Conservation (phyloP, 1,140 invertebrate species). For the Gryon sp. region DNA sequence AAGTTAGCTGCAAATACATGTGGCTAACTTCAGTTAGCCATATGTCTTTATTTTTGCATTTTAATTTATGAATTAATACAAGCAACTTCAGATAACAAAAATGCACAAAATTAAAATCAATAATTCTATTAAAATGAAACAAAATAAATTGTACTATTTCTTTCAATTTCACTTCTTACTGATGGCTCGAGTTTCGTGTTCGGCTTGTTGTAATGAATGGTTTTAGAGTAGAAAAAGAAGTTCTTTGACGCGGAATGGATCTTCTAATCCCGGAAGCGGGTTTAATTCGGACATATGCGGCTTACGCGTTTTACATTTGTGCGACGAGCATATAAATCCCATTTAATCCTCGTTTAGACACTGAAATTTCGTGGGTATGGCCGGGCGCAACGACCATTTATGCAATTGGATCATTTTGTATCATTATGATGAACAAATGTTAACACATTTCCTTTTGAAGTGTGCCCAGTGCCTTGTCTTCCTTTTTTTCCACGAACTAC, state of each 20-base stretch:
- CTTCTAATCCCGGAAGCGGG: constrained; percentile 51
- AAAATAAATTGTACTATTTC: too few relatives aligned
- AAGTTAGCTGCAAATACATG: too few relatives aligned
- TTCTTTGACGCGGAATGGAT: constrained; percentile 29
- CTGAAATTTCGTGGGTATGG: constrained; percentile 26
- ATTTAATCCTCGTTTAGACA: constrained; percentile 55
- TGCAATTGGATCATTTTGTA: constrained; percentile 56
- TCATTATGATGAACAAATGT: constrained; percentile 59
- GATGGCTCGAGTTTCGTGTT: constrained; percentile 20
- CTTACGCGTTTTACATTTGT: constrained; percentile 53
- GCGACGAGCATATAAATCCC: constrained; percentile 51
- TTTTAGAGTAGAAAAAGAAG: constrained; percentile 26
- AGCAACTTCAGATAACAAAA: too few relatives aligned
- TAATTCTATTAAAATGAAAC: too few relatives aligned
- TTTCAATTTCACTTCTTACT: constrained; percentile 3
- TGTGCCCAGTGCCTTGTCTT: too few relatives aligned
- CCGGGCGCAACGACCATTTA: constrained; percentile 21
- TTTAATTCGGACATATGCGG: constrained; percentile 47
- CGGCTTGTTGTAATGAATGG: constrained; percentile 19
- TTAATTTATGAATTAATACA: too few relatives aligned
- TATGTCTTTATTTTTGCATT: too few relatives aligned
- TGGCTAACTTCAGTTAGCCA: too few relatives aligned
- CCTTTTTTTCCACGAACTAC: too few relatives aligned
- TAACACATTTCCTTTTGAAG: constrained; percentile 59
- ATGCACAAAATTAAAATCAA: too few relatives aligned